phyloP scores from a whole-genome alignment of 1,140 invertebrate genomes.

The Bombus turneri region DNA sequence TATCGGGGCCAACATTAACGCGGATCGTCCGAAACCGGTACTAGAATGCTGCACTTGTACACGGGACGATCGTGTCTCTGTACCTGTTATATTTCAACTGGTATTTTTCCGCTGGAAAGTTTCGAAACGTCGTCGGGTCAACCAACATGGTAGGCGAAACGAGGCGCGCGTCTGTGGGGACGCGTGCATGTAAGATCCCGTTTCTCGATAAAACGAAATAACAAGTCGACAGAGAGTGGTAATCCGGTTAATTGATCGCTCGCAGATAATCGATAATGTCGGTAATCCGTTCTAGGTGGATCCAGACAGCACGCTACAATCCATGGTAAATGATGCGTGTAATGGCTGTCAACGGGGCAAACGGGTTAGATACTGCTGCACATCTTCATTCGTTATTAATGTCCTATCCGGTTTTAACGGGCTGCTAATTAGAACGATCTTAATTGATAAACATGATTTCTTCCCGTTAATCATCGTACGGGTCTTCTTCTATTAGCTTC shows the following conservation, averaged over 20 bases:
- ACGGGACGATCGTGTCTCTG: neutral
- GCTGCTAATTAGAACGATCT: constrained; percentile 48
- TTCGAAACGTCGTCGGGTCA: constrained; percentile 55
- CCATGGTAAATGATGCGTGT: constrained; percentile 74
- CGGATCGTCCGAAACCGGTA: neutral
- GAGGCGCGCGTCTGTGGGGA: constrained; percentile 37
- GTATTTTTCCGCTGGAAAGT: constrained; percentile 53
- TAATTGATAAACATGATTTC: neutral
- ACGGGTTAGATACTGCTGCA: constrained; percentile 57
- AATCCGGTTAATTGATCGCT: constrained; percentile 76
- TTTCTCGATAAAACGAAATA: constrained; percentile 74
- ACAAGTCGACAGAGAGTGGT: constrained; percentile 70
- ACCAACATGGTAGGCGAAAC: neutral
- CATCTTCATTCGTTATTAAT: constrained; percentile 75
- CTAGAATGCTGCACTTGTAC: neutral
- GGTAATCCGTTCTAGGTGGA: constrained; percentile 73
- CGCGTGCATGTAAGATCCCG: constrained; percentile 65
- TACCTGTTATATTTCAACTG: constrained; percentile 37
- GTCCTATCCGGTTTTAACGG: constrained; percentile 33
- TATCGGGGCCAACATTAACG: neutral
- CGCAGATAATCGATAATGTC: constrained; percentile 76
- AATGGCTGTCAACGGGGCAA: constrained; percentile 60
- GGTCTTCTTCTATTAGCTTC: neutral
- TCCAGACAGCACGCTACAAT: constrained; percentile 60
- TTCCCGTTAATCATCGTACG: neutral